Conservation (phyloP, 2,797 vertebrate species). For the Threskiornis aethiopicus region DNA sequence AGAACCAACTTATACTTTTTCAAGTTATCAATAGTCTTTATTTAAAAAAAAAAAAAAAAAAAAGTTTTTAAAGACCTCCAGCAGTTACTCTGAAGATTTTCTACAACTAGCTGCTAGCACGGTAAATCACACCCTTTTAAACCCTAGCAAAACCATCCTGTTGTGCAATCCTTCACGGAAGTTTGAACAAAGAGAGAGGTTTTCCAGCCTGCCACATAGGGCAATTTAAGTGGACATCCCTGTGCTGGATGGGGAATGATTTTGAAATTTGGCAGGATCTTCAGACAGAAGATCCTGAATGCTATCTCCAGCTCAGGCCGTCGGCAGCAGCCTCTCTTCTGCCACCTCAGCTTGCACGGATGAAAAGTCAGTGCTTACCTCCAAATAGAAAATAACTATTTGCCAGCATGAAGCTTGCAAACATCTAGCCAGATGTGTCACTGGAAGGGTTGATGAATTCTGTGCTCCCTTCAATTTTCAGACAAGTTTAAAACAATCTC, state of each 20-base stretch:
- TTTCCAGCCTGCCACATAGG: not conserved
- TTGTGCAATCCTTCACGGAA: not conserved
- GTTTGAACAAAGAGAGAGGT: not conserved
- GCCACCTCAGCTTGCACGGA: not conserved
- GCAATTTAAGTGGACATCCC: not conserved
- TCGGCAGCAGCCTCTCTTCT: not conserved
- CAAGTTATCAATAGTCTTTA: not conserved
- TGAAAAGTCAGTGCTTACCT: not conserved
- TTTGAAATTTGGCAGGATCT: not conserved
- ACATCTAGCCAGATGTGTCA: not conserved
- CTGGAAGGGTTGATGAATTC: not conserved
- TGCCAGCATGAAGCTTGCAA: not conserved
- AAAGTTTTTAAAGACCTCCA: not conserved
- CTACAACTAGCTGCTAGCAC: not conserved
- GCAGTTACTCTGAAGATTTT: not conserved
- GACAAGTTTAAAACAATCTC: not conserved
- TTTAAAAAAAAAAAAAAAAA: too few species aligned
- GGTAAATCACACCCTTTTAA: not conserved
- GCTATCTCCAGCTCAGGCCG: not conserved
- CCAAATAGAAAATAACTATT: not conserved
- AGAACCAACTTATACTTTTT: not conserved
- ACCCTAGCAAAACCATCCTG: not conserved
- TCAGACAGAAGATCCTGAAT: not conserved
- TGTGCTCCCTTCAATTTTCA: not conserved
- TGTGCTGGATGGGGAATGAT: not conserved